Evolutionary conservation across 2,888 invertebrate genomes (phyloP).

Genomic region (Trilocha varians): DNA sequence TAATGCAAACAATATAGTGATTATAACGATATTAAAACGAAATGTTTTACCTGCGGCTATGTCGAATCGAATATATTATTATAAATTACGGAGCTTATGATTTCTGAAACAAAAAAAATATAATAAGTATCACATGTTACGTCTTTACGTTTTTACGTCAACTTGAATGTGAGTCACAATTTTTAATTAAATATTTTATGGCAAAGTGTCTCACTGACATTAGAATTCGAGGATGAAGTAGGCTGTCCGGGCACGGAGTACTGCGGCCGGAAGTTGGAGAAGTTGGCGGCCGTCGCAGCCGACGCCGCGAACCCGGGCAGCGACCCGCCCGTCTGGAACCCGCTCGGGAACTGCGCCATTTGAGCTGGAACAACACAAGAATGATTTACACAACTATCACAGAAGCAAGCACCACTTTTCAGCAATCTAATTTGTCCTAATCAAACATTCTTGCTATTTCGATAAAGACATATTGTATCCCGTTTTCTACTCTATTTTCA

Average conservation of each 20-base stretch:
- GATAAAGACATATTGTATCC: neutral
- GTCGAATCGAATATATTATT: constrained; percentile 40
- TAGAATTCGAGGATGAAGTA: constrained; percentile 45
- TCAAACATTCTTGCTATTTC: too few species aligned
- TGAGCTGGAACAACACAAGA: constrained; percentile 68
- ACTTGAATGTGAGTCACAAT: neutral
- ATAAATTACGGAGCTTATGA: constrained; percentile 55
- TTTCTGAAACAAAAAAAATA: constrained; percentile 45
- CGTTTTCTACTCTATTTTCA: neutral
- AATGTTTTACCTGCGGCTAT: constrained; percentile 44
- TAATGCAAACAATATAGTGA: too few species aligned
- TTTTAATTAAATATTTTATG: neutral
- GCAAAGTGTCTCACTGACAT: constrained; percentile 32
- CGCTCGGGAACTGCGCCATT: constrained; percentile 88
- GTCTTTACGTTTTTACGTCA: neutral
- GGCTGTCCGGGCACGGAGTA: constrained; percentile 76
- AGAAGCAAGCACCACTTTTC: too few species aligned
- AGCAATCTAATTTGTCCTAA: too few species aligned
- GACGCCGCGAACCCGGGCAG: constrained; percentile 79
- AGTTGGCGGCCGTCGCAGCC: constrained; percentile 85
- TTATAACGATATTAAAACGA: constrained; percentile 21
- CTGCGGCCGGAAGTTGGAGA: constrained; percentile 92
- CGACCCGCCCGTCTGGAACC: constrained; percentile 81
- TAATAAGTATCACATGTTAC: constrained; percentile 3
- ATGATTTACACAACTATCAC: too few species aligned